Conservation (phyloP, 2,888 invertebrate species). For the Lasioglossum marginatum region DNA sequence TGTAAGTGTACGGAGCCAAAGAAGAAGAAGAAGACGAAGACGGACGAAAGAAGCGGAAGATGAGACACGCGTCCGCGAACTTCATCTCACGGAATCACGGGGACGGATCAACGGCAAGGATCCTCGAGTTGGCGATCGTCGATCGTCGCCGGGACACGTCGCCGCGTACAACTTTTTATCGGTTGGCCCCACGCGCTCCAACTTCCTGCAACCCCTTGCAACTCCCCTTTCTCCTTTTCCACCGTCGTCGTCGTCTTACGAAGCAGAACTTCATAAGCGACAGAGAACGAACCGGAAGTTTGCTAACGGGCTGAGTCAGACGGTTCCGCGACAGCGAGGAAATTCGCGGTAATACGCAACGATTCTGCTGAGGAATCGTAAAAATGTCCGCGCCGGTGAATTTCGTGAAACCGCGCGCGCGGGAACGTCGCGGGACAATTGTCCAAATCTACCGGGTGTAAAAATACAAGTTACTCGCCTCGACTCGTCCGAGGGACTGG, state of each 20-base stretch:
- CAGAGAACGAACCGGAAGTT: constrained; percentile 55
- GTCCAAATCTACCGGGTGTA: neutral
- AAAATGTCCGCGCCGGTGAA: constrained; percentile 35
- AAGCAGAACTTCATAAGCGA: constrained; percentile 57
- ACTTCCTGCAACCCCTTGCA: constrained; percentile 7
- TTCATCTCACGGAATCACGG: constrained; percentile 26
- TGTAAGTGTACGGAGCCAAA: neutral
- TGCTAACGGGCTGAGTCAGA: constrained; percentile 62
- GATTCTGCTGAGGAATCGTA: constrained; percentile 52
- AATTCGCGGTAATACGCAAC: constrained; percentile 57
- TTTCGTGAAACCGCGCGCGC: constrained; percentile 23
- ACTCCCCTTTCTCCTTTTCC: neutral
- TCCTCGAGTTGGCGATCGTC: constrained; percentile 26
- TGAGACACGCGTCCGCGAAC: constrained; percentile 23
- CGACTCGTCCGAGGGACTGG: neutral
- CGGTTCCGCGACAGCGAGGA: constrained; percentile 28
- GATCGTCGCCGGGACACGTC: constrained; percentile 41
- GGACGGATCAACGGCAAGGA: constrained; percentile 15
- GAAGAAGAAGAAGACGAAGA: neutral
- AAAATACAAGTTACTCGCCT: neutral
- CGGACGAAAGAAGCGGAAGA: neutral
- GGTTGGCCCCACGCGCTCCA: constrained; percentile 22
- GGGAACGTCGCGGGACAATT: neutral
- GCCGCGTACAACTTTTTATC: constrained; percentile 47
- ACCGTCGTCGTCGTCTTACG: constrained; percentile 46